Evolutionary conservation across 2,888 invertebrate species (phyloP).

Genomic region (Yponomeuta plumbellus): DNA sequence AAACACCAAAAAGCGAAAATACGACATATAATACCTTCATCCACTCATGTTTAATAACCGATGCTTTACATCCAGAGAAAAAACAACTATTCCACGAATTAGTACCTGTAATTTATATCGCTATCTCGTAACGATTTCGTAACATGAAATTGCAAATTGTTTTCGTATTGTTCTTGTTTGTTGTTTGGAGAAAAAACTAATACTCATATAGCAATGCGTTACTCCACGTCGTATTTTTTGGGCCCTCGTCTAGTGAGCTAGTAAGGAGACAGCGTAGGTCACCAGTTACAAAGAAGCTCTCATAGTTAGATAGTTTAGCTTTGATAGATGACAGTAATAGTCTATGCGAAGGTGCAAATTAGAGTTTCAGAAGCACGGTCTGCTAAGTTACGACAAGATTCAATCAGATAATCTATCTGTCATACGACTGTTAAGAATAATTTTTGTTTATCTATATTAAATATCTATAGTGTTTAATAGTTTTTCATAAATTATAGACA

Average conservation of each 20-base stretch:
- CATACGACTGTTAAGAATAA: too few species aligned
- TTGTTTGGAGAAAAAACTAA: neutral
- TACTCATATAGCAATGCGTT: neutral
- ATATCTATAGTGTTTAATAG: too few species aligned
- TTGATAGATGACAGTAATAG: neutral
- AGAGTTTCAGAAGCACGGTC: neutral
- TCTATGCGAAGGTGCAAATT: neutral
- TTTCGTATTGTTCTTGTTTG: neutral
- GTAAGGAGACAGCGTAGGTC: neutral
- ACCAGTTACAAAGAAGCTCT: neutral
- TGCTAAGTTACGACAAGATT: neutral
- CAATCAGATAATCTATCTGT: too few species aligned
- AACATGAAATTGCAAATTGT: neutral
- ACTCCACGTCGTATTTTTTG: neutral
- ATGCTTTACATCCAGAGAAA: too few species aligned
- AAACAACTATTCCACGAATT: neutral
- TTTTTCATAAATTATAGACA: too few species aligned
- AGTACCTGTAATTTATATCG: neutral
- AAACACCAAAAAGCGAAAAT: too few species aligned
- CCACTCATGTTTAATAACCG: too few species aligned
- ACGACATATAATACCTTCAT: too few species aligned
- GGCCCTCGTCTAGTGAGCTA: neutral
- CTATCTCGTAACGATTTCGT: conserved; percentile 1
- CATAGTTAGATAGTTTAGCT: neutral
- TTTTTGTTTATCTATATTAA: too few species aligned